Conservation (phyloP, 2,113 vertebrate species). For the Tachuris rubrigastra region DNA sequence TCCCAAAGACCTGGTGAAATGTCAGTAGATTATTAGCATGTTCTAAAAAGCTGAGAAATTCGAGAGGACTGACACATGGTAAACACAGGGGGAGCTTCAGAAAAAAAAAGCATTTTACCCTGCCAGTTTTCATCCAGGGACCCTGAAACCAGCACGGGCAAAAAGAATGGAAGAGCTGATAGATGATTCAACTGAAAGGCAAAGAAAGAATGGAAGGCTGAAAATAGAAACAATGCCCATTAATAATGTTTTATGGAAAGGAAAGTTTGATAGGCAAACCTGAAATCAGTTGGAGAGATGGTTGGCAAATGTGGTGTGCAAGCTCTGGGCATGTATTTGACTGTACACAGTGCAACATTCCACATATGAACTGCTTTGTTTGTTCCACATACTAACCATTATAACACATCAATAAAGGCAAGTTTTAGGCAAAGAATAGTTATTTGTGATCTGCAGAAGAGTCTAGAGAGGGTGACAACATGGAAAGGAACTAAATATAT, state of each 20-base stretch:
- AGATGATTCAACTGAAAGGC: not conserved
- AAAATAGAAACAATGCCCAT: not conserved
- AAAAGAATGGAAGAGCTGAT: not conserved
- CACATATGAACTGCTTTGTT: not conserved
- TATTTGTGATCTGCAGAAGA: not conserved
- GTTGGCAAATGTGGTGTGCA: not conserved
- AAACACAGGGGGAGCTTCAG: not conserved
- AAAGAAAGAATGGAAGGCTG: not conserved
- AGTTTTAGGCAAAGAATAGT: not conserved
- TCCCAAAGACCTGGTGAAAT: not conserved
- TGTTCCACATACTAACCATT: not conserved
- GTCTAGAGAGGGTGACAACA: not conserved
- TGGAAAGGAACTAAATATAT: not conserved
- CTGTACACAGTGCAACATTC: not conserved
- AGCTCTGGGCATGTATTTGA: not conserved
- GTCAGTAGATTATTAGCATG: not conserved
- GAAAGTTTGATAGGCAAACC: not conserved
- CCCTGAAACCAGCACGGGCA: not conserved
- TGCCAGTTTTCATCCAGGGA: not conserved
- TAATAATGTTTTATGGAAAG: not conserved
- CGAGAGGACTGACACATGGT: not conserved
- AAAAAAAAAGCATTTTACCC: not conserved
- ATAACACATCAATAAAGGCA: not conserved
- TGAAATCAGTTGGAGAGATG: not conserved
- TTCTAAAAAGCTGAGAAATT: not conserved